Evolutionary conservation across 2,113 vertebrate genomes (phyloP), one percentile per base, ranked within the genome.

Genomic region (Penelope pileata): DNA sequence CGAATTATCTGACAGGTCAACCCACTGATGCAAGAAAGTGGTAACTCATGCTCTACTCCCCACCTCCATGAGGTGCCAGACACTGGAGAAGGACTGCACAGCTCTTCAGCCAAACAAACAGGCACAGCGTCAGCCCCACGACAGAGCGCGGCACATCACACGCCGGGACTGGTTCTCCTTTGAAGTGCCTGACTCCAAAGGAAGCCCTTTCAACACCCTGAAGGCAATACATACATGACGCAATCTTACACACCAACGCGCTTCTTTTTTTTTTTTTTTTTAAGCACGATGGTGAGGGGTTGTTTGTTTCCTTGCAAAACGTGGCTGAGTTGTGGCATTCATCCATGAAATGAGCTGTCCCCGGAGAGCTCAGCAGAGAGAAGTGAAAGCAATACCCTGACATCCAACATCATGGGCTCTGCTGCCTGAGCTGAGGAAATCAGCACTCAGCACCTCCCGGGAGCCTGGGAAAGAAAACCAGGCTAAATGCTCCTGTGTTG

Each of bases 351-450:
- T 1, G 10, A 66, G 38, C 70, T 23, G 7, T 2, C 53, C 9
- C 48, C 51, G 21, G 60, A 51, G 18, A 45, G 34, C 40, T 64
- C 86, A 72, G 56, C 34, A 60, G 34, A 74, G 48, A 70, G 26
- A 15, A 34, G 6, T 1, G 1, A 64, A 43, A n/a, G 29, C 38
- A 26, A 4, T 22, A 23, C 30, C 40, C 82, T 0, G 0, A 7
- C 27, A 34, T 8, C n/a, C 16, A 69, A 38, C 2, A 2, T 34
- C 16, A 51, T 32, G 21, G 51, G 67, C 42, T 78, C 62, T 60
- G 66, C 38, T 70, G 30, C 40, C 43, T 53, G 48, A 68, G 85
- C 24, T 73, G 62, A 58, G 53, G 45, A 47, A 40, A 51, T 75
- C 1, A 7, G 40, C 21, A 63, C 56, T 68, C 38, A 23, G 32